phyloP scores from a whole-genome alignment of 2,888 invertebrate genomes.

The Catocala nupta region DNA sequence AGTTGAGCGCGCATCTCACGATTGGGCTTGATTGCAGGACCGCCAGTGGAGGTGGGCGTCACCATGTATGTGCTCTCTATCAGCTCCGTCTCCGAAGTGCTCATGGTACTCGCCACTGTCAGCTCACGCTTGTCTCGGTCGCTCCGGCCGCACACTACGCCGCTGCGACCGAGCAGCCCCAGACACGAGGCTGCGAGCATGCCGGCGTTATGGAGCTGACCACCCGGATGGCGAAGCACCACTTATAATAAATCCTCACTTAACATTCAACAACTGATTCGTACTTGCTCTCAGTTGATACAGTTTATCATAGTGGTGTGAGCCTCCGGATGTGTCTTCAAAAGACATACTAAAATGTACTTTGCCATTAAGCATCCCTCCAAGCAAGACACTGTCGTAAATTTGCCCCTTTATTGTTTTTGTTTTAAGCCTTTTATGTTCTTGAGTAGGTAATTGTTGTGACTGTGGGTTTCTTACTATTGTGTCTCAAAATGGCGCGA shows the following conservation, averaged over 20 bases:
- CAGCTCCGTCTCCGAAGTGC: slow-evolving; percentile 99
- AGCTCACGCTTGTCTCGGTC: slow-evolving; percentile 84
- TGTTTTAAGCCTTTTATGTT: slow-evolving; percentile 77
- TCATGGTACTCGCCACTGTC: slow-evolving; percentile 93
- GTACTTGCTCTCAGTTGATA: slow-evolving; percentile 6
- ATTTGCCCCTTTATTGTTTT: slow-evolving; percentile 72
- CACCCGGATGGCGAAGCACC: slow-evolving; percentile 69
- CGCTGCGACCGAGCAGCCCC: slow-evolving; percentile 85
- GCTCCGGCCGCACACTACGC: slow-evolving; percentile 69
- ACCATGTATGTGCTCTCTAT: slow-evolving; percentile 99
- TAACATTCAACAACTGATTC: slow-evolving; percentile 10
- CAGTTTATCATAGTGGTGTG: slow-evolving; percentile 58
- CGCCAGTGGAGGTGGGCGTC: slow-evolving; percentile 98
- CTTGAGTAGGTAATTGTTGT: slow-evolving; percentile 75
- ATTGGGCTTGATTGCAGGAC: slow-evolving; percentile 93
- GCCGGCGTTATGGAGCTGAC: slow-evolving; percentile 83
- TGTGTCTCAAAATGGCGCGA: slow-evolving; percentile 61
- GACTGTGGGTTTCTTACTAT: slow-evolving; percentile 70
- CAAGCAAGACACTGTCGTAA: slow-evolving; percentile 68
- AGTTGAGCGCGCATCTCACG: slow-evolving; percentile 76
- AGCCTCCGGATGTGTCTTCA: slow-evolving; percentile 67
- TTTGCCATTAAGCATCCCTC: slow-evolving; percentile 69
- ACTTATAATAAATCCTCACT: slow-evolving; percentile 31
- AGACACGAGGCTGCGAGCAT: slow-evolving; percentile 87
- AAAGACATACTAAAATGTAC: slow-evolving; percentile 70